Percentiles rank a stretch among this genome's conserved stretches.
Evolutionary conservation across 2,113 vertebrate genomes (phyloP).

Genomic region (Lycocorax pyrrhopterus): DNA sequence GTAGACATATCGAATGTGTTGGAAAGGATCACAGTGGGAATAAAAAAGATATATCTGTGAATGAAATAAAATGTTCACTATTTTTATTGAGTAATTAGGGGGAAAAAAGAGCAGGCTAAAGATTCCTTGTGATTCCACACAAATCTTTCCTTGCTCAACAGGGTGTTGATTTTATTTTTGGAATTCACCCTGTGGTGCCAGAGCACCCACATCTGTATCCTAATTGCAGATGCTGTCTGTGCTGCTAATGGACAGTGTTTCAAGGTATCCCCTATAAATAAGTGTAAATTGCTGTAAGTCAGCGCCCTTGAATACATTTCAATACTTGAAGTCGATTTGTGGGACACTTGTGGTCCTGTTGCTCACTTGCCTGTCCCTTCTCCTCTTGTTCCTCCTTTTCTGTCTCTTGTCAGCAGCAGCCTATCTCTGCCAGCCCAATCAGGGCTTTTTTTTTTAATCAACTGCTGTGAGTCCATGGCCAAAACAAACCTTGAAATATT

Average conservation of each 20-base stretch:
- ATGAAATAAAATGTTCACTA: background rate
- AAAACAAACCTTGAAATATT: background rate
- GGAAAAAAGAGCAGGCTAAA: background rate
- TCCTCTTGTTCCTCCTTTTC: background rate
- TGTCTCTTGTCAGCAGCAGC: background rate
- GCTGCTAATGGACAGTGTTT: background rate
- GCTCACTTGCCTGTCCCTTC: background rate
- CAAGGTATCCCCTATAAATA: background rate
- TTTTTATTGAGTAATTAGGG: background rate
- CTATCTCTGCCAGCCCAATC: accelerated
- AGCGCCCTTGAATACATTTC: accelerated
- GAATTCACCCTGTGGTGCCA: background rate
- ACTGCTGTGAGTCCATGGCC: background rate
- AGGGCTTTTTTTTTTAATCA: background rate
- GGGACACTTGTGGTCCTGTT: background rate
- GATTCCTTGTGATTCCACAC: background rate
- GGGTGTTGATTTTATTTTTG: background rate
- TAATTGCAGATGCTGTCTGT: background rate
- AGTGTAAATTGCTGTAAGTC: background rate
- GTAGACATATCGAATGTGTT: background rate
- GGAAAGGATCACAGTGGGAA: background rate
- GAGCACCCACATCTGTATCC: background rate
- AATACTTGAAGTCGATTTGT: background rate
- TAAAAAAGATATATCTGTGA: background rate
- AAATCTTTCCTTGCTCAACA: background rate